Evolutionary conservation across 2,113 vertebrate species (phyloP).

Genomic region (Condylura cristata): DNA sequence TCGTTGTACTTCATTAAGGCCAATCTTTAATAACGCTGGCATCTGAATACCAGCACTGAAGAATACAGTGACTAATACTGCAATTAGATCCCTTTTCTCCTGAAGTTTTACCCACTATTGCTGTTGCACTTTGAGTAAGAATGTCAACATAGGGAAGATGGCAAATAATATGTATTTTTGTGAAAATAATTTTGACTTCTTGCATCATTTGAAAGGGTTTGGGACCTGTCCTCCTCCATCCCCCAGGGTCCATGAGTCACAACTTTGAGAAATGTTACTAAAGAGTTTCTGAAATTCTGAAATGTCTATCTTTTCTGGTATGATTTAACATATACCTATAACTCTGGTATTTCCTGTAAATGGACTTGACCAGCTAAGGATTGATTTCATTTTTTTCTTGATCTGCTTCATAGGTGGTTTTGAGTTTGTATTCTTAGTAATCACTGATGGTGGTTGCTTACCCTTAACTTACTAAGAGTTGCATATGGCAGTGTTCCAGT

Average conservation of each 20-base stretch:
- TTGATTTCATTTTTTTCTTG: neutral
- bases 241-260: neutral
- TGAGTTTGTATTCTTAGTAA: constrained; percentile 9
- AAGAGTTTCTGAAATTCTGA: neutral
- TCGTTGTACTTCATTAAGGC: neutral
- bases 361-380: neutral
- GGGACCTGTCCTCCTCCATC: no score
- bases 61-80: accelerated
- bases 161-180: neutral
- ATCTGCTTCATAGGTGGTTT: neutral
- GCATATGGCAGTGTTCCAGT: neutral
- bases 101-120: neutral
- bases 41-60: neutral
- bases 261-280: neutral
- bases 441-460: neutral
- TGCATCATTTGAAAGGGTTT: neutral
- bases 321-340: neutral
- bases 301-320: neutral
- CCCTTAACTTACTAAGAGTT: neutral
- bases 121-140: neutral
- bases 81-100: no score
- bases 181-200: neutral
- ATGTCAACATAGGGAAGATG: neutral
- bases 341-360: neutral
- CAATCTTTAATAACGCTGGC: neutral